A percentile compares a stretch with the other conserved stretches of the same genome.
These are phyloP conservation scores for Streptopelia turtur DNA, from an alignment of 2,797 vertebrate genomes.

Conservation along the genomic window DNA sequence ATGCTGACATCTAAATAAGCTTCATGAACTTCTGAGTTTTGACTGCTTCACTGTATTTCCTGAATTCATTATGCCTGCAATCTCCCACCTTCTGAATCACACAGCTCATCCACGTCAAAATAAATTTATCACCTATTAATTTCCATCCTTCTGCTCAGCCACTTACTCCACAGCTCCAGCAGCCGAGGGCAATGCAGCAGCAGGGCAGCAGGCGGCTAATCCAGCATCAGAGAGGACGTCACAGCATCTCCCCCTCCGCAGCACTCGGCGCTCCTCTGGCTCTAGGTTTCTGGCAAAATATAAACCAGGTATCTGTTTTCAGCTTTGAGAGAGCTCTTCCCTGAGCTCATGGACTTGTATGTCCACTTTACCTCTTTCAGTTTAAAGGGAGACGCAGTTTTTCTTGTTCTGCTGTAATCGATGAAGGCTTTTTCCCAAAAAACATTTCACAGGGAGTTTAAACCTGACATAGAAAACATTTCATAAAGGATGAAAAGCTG, in stretches of 20 bases:
- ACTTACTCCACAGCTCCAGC: neutral
- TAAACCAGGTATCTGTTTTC: neutral
- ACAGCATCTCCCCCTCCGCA: neutral
- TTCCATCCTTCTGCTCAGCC: neutral
- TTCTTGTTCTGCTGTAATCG: neutral
- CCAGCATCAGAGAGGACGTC: neutral
- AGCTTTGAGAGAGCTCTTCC: neutral
- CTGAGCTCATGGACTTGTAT: neutral
- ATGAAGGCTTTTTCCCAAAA: neutral
- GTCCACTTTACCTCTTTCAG: neutral
- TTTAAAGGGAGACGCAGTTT: neutral
- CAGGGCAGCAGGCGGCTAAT: neutral
- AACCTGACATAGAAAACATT: neutral
- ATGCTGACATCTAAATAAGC: slow-evolving; percentile 8
- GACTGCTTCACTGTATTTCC: neutral
- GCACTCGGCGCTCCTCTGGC: neutral
- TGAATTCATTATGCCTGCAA: neutral
- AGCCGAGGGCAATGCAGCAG: neutral
- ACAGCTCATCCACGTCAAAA: neutral
- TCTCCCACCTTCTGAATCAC: neutral
- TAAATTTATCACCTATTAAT: neutral
- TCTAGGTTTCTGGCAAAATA: neutral
- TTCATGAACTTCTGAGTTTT: neutral
- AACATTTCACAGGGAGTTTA: neutral
- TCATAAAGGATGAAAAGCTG: neutral